Percentiles rank a stretch among this genome's conserved stretches.
These are phyloP conservation scores for Agonopterix arenella DNA, from an alignment of 2,888 invertebrate species.

Conservation along the genomic window DNA sequence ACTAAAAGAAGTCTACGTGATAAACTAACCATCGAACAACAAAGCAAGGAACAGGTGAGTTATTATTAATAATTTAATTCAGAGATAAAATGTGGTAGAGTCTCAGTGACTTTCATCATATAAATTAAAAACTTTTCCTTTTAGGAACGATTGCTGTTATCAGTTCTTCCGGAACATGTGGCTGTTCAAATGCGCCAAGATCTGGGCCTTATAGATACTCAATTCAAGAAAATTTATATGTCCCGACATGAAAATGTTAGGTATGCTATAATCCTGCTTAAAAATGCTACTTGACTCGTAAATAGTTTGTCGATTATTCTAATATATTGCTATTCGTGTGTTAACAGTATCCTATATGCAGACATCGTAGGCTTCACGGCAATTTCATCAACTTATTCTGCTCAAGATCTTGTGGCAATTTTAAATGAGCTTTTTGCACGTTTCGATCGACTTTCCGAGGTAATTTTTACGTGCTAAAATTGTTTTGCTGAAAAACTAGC, in stretches of 20 bases:
- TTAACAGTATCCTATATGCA: constrained; percentile 92
- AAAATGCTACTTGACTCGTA: neutral
- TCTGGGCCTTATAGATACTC: constrained; percentile 92
- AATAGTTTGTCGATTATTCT: neutral
- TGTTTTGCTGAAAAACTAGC: neutral
- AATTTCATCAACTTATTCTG: constrained; percentile 95
- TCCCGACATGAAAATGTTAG: constrained; percentile 97
- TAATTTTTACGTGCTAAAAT: constrained; percentile 43
- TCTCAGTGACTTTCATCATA: neutral
- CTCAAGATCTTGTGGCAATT: constrained; percentile 96
- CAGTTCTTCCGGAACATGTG: constrained; percentile 96
- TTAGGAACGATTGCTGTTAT: constrained; percentile 93
- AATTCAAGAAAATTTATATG: constrained; percentile 99
- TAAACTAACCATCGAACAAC: constrained; percentile 94
- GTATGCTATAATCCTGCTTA: constrained; percentile 57
- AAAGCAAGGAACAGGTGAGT: constrained; percentile 91
- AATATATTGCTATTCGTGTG: neutral
- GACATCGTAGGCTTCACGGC: constrained; percentile 99
- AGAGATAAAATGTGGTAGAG: neutral
- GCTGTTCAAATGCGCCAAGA: constrained; percentile 98
- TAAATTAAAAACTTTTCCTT: constrained; percentile 22
- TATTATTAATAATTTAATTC: neutral
- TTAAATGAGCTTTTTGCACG: constrained; percentile 96
- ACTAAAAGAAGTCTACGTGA: constrained; percentile 94
- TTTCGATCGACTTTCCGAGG: constrained; percentile 93